Conservation (phyloP, 2,113 vertebrate species). For the Ptilorrhoa leucosticta region DNA sequence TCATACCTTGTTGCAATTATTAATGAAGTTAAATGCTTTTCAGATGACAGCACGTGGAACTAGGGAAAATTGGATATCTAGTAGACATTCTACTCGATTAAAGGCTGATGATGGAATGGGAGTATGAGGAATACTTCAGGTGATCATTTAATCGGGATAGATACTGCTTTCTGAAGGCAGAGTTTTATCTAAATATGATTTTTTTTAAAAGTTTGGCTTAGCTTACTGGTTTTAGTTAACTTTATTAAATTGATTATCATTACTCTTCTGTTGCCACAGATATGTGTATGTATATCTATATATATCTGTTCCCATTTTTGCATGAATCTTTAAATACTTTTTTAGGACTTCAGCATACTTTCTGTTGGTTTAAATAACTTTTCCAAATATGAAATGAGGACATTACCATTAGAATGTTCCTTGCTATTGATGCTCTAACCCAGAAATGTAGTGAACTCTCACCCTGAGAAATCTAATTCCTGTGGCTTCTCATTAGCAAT, state of each 20-base stretch:
- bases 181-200: background rate
- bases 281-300: background rate
- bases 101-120: background rate
- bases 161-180: background rate
- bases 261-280: background rate
- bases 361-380: background rate
- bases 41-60: background rate
- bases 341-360: background rate
- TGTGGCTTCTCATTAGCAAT: conserved; percentile 15
- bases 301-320: background rate
- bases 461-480: background rate
- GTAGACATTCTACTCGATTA: background rate
- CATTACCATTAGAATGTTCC: background rate
- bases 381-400: background rate
- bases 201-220: background rate
- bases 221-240: background rate
- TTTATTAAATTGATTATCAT: background rate
- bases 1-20: background rate
- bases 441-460: background rate
- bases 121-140: background rate
- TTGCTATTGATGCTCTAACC: background rate
- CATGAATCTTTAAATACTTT: background rate
- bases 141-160: background rate
- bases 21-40: background rate
- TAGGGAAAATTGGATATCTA: background rate